Base-by-base conservation (phyloP, 2,113 vertebrate species). In the Centrocercus urophasianus region DNA sequence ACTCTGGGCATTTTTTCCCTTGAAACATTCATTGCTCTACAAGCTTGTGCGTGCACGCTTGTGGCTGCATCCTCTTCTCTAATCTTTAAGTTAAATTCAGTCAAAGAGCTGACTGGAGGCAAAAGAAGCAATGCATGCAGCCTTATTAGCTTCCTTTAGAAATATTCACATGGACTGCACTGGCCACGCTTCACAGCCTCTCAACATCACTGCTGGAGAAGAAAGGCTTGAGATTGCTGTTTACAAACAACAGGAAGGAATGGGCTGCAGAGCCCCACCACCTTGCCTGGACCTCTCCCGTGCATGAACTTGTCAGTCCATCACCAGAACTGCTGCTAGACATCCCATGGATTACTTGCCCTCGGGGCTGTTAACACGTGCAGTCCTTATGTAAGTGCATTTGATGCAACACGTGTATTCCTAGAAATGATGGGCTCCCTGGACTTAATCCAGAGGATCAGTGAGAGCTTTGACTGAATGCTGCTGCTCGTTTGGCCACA, bases 101-200 rank as follows among this genome's bases (percentile, higher is more conserved):
- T 52, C 45, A n/a, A 86, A 81, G 85, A 95, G 93, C 30, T 89
- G 83, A 86, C 93, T 78, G 65, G 65, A 96, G 88, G 93, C 90
- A 94, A 93, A 32, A 60, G 43, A 17, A 92, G 38, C 47, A 65
- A 86, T 79, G 48, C 59, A 34, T 5, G 27, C 76, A 90, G 71
- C 60, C 45, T 13, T 12, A 28, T 20, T n/a, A 91, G 45, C 34
- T 80, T 83, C 76, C 73, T 83, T 67, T 47, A 89, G 56, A 91
- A 95, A 91, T 17, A 47, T 91, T 1, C 74, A 40, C 2, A 3
- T 13, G 43, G 59, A 40, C 82, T 32, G n/a, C 21, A 43, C 0
- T 2, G 86, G 61, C 40, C 20, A 2, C 32, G 4, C 32, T 92
- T 78, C 73, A 67, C 52, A 61, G 38, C 79, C 47, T 76, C 42